Evolutionary conservation across 2,113 vertebrate genomes (phyloP).

Genomic region (Candoia aspera): DNA sequence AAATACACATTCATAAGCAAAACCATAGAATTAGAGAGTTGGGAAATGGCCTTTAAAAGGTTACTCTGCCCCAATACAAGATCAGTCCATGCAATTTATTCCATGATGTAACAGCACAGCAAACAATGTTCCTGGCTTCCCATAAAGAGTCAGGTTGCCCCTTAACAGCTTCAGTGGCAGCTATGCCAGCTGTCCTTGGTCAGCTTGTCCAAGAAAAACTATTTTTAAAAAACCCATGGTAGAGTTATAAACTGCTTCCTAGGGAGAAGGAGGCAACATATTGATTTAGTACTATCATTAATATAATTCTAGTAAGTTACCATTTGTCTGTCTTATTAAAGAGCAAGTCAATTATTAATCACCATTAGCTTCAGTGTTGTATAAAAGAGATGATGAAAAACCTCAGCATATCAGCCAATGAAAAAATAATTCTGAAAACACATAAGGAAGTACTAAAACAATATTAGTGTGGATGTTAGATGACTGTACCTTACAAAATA

Average conservation of each 20-base stretch:
- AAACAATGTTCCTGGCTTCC: neutral
- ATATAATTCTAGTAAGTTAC: neutral
- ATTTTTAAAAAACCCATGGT: neutral
- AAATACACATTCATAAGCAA: neutral
- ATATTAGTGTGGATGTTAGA: neutral
- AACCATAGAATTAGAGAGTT: neutral
- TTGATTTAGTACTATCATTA: constrained; percentile 24
- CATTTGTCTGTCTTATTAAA: constrained; percentile 7
- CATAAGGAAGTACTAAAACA: neutral
- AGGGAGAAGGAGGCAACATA: neutral
- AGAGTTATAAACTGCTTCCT: constrained; percentile 17
- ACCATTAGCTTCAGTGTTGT: neutral
- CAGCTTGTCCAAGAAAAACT: neutral
- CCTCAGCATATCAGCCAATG: neutral
- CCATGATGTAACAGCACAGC: neutral
- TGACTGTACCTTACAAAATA: neutral
- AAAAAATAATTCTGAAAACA: neutral
- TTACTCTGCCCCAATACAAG: no score
- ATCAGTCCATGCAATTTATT: neutral
- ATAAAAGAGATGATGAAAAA: neutral
- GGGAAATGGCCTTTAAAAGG: neutral
- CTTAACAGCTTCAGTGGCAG: neutral
- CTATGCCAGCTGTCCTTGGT: neutral
- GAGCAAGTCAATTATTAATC: constrained; percentile 28
- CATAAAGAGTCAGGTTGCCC: neutral